Conservation (phyloP, 1,140 invertebrate species). For the Diorhabda elongata region DNA sequence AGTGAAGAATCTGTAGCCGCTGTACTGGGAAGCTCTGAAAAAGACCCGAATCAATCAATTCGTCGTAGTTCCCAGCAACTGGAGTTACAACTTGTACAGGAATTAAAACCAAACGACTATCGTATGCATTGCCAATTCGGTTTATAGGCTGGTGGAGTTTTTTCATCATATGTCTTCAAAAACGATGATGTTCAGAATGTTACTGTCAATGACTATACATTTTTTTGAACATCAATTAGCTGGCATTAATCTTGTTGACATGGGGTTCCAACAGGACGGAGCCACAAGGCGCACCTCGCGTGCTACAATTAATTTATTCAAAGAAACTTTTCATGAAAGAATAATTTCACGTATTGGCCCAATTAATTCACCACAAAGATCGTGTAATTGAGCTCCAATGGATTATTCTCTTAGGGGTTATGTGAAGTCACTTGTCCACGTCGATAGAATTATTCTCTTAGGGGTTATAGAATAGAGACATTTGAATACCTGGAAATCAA, state of each 20-base stretch:
- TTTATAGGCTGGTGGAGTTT: neutral
- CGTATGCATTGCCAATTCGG: neutral
- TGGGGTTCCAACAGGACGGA: neutral
- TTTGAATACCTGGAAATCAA: too few relatives aligned
- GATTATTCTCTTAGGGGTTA: too few relatives aligned
- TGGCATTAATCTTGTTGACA: neutral
- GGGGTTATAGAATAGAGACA: too few relatives aligned
- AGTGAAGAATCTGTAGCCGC: neutral
- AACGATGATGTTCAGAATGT: neutral
- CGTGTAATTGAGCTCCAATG: too few relatives aligned
- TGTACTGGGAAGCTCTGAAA: neutral
- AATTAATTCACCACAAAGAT: too few relatives aligned
- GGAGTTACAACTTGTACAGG: neutral
- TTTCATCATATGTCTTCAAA: neutral
- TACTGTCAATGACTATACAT: neutral
- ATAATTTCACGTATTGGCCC: neutral
- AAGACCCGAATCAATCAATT: neutral
- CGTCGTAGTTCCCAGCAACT: neutral
- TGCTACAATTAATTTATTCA: neutral
- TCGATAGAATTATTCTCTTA: too few relatives aligned
- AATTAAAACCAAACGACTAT: neutral
- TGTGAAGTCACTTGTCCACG: too few relatives aligned
- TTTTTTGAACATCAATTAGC: neutral
- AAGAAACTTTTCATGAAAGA: neutral
- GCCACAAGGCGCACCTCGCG: neutral